Conservation (phyloP, 1,140 invertebrate genomes). For the Saccostrea echinata region DNA sequence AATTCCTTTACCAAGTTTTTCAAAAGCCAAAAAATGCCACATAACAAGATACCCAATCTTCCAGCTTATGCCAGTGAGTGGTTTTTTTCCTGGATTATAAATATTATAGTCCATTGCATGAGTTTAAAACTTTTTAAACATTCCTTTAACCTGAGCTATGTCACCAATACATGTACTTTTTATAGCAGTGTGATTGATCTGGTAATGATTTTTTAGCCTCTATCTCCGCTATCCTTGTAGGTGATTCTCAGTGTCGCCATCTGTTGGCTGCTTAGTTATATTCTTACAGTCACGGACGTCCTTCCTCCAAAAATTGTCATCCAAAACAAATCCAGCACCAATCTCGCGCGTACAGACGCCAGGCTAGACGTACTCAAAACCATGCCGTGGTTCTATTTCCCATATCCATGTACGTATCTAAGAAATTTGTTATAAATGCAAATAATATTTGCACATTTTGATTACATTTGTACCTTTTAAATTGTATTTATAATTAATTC, state of each 20-base stretch:
- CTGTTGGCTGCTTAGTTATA: slow-evolving; percentile 89
- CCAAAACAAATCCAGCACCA: slow-evolving; percentile 74
- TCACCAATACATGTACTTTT: too few relatives aligned
- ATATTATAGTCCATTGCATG: not conserved
- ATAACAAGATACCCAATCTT: slow-evolving; percentile 60
- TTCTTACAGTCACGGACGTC: slow-evolving; percentile 86
- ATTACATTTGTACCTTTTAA: too few relatives aligned
- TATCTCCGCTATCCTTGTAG: slow-evolving; percentile 79
- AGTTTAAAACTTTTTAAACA: not conserved
- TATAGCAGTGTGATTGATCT: too few relatives aligned
- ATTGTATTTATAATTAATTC: too few relatives aligned
- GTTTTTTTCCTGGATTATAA: not conserved
- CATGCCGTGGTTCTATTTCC: slow-evolving; percentile 90
- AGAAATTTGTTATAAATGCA: too few relatives aligned
- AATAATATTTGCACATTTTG: too few relatives aligned
- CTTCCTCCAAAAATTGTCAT: slow-evolving; percentile 79
- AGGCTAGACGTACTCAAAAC: slow-evolving; percentile 87
- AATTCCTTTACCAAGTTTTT: slow-evolving; percentile 57
- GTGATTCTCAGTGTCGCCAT: slow-evolving; percentile 89
- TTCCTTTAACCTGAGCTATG: too few relatives aligned
- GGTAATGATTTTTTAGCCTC: too few relatives aligned
- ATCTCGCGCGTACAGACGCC: slow-evolving; percentile 89
- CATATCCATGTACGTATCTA: slow-evolving; percentile 86
- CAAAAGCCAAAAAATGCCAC: slow-evolving; percentile 52
- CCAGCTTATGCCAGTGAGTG: slow-evolving; percentile 63